Evolutionary conservation across 2,113 vertebrate species (phyloP), one percentile per base, ranked within the genome.

Genomic region (Antigone vipio): DNA sequence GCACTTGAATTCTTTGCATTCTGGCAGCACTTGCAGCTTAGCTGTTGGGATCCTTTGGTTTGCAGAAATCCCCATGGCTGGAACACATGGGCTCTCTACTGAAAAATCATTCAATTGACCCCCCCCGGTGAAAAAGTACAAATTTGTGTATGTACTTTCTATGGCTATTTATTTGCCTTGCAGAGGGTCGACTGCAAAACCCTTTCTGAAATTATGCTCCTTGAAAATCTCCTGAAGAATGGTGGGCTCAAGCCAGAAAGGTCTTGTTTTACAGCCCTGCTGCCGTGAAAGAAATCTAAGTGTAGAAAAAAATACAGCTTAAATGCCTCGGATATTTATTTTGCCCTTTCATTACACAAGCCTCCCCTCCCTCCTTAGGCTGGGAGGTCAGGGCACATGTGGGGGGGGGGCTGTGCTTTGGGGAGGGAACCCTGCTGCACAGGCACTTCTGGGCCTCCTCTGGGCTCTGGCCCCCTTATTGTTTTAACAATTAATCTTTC

Each of bases 401-500:
- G 45, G 52, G 73, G 53, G 76, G 7, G 85, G 3, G 60, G 30
- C 64, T 85, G 52, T 71, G 40, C 60, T 93, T 78, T 64, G 19
- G 15, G 19, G n/a, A 38, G 64, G 67, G 45, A 94, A 22, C 77
- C 64, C 84, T 62, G 73, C 89, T 88, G 74, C 59, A 79, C 58
- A 53, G 74, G 58, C 67, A 55, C 77, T 85, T 53, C 27, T 24
- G 91, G 62, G 60, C 66, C 90, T 86, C 50, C 66, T 78, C 66
- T 79, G 47, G 58, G 56, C 56, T 86, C 68, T 67, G 56, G 40
- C 21, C 74, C 26, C 69, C 30, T 79, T 92, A 66, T 29, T 96
- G 58, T 95, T 96, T 95, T 92, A 85, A 74, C 84, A 92, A 93
- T 78, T 89, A 87, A 79, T 93, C 92, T 95, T 95, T 95, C 59